phyloP scores from a whole-genome alignment of 1,140 invertebrate species.

The Solenopsis invicta region DNA sequence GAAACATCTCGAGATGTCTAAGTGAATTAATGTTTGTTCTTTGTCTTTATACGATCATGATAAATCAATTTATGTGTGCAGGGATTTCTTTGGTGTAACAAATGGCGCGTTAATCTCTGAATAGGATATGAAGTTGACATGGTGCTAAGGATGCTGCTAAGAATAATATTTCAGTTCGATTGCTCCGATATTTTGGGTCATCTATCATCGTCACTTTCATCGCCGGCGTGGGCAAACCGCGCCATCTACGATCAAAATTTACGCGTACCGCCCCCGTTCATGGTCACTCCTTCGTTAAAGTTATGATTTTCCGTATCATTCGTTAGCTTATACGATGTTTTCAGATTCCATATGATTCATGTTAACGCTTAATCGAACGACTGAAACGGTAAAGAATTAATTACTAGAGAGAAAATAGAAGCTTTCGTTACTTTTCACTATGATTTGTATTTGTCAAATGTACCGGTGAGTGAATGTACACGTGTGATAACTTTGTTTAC shows the following conservation, averaged over 20 bases:
- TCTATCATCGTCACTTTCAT: constrained; percentile 78
- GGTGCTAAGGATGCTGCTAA: constrained; percentile 70
- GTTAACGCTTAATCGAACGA: not conserved
- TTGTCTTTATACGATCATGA: not conserved
- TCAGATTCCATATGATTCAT: not conserved
- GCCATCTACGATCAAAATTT: constrained; percentile 72
- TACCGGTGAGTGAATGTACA: constrained; percentile 82
- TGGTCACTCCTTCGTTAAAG: constrained; percentile 30
- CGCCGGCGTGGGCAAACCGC: constrained; percentile 57
- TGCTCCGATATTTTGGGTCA: constrained; percentile 76
- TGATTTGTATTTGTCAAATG: constrained; percentile 83
- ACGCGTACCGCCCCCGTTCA: constrained; percentile 56
- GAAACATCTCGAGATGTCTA: not conserved
- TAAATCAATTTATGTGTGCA: constrained; percentile 48
- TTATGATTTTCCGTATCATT: constrained; percentile 56
- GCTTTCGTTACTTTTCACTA: constrained; percentile 77
- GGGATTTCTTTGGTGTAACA: constrained; percentile 34
- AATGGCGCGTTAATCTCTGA: constrained; percentile 59
- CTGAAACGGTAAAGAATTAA: not conserved
- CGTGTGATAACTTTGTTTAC: constrained; percentile 77
- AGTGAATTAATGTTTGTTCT: not conserved
- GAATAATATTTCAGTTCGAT: constrained; percentile 80
- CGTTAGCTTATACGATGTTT: constrained; percentile 22
- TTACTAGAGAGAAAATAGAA: not conserved
- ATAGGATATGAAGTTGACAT: constrained; percentile 69